A percentile compares a stretch with the other conserved stretches of the same genome.
Conservation (phyloP, 2,888 invertebrate genomes). For the Drosophila colorata region DNA sequence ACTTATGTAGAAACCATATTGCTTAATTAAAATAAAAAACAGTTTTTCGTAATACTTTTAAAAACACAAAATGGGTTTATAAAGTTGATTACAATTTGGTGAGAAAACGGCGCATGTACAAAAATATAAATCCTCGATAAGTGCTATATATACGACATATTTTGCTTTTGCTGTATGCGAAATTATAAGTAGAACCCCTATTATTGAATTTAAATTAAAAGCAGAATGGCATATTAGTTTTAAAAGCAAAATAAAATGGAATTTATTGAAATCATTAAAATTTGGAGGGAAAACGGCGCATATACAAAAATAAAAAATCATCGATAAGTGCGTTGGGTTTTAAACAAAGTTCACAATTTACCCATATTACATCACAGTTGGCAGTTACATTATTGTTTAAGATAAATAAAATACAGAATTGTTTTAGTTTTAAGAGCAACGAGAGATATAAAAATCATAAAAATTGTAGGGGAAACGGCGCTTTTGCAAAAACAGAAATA, state of each 20-base stretch:
- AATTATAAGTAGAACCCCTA: too few species aligned
- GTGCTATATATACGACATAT: too few species aligned
- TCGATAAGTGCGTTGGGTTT: too few species aligned
- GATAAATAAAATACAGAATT: neutral
- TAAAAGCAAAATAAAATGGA: neutral
- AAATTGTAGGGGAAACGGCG: conserved; percentile 35
- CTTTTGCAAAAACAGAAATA: neutral
- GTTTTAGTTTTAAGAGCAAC: neutral
- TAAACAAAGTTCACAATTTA: too few species aligned
- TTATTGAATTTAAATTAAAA: neutral
- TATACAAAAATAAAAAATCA: too few species aligned
- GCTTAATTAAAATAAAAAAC: conserved; percentile 25
- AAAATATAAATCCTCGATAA: neutral
- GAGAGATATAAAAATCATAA: neutral
- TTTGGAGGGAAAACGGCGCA: too few species aligned
- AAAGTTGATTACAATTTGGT: neutral
- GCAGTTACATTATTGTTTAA: too few species aligned
- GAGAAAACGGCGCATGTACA: neutral
- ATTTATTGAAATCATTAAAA: conserved; percentile 7
- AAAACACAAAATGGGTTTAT: neutral
- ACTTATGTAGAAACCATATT: conserved; percentile 22
- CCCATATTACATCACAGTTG: too few species aligned
- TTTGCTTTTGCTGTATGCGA: too few species aligned
- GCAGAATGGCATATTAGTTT: neutral
- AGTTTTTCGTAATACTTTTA: conserved; percentile 1